These are phyloP conservation scores for Enteromius treurensis DNA, from an alignment of 2,797 vertebrate species.

Conservation along the genomic window DNA sequence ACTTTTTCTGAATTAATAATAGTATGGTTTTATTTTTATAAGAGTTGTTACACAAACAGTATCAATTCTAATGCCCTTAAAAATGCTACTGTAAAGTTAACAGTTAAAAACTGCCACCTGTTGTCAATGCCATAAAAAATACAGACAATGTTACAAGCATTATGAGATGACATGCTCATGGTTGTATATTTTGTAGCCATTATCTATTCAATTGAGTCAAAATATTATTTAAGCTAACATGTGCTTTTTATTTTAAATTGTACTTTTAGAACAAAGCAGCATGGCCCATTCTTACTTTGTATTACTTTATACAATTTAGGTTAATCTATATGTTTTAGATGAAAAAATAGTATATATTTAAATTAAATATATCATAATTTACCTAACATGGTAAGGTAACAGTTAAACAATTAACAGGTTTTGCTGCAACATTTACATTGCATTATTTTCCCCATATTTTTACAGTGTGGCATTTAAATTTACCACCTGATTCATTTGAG, in stretches of 20 bases:
- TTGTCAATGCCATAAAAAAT: neutral
- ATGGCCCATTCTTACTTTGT: neutral
- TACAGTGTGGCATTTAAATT: neutral
- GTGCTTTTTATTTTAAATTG: neutral
- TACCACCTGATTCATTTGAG: conserved; percentile 8
- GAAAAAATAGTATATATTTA: neutral
- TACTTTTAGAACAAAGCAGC: neutral
- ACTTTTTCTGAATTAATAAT: neutral
- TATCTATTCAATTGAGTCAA: neutral
- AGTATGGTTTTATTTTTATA: neutral
- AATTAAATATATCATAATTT: neutral
- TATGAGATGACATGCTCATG: neutral
- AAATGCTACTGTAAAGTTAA: neutral
- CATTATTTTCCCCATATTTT: neutral
- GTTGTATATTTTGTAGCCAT: neutral
- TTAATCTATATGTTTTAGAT: neutral
- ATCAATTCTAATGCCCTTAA: neutral
- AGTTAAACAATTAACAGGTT: neutral
- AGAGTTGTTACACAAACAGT: neutral
- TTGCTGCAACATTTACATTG: neutral
- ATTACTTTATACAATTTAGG: neutral
- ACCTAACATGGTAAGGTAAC: neutral
- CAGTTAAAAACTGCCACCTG: neutral
- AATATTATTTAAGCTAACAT: neutral
- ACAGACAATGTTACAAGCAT: neutral